Evolutionary conservation across 2,888 invertebrate species (phyloP).

Genomic region (Psococerastis gibbosa): DNA sequence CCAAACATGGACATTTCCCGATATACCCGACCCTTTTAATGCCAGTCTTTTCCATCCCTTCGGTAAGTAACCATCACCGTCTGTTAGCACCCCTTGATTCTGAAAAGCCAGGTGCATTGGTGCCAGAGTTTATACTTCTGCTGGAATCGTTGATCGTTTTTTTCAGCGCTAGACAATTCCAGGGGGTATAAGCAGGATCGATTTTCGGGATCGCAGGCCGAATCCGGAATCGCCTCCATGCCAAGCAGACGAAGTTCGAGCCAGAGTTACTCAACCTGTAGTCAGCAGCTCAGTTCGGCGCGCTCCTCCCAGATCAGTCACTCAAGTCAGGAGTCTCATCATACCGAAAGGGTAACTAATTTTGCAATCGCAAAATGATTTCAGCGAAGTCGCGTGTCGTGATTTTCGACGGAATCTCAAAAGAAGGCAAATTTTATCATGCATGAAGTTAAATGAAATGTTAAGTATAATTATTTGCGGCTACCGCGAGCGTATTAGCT

Average conservation of each 20-base stretch:
- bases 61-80: background rate
- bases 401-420: no score
- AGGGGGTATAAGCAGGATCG: slow-evolving; percentile 26
- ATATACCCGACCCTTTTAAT: no score
- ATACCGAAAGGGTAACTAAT: slow-evolving; percentile 2
- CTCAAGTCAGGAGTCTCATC: slow-evolving; percentile 21
- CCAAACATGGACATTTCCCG: no score
- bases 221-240: slow-evolving; percentile 42
- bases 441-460: no score
- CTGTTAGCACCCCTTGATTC: background rate
- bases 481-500: no score
- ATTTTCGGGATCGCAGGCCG: slow-evolving; percentile 27
- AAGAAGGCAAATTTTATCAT: no score
- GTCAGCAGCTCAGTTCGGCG: slow-evolving; percentile 29
- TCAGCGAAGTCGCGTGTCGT: background rate
- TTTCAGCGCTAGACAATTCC: slow-evolving; percentile 19
- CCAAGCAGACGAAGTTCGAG: slow-evolving; percentile 40
- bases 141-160: no score
- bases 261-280: slow-evolving; percentile 30
- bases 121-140: background rate
- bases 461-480: no score
- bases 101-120: background rate
- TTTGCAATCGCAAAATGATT: background rate
- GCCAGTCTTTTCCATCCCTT: no score
- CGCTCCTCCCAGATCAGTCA: slow-evolving; percentile 40